These are phyloP conservation scores for Drosophila paramelanica DNA, from an alignment of 2,888 invertebrate genomes.

Conservation along the genomic window DNA sequence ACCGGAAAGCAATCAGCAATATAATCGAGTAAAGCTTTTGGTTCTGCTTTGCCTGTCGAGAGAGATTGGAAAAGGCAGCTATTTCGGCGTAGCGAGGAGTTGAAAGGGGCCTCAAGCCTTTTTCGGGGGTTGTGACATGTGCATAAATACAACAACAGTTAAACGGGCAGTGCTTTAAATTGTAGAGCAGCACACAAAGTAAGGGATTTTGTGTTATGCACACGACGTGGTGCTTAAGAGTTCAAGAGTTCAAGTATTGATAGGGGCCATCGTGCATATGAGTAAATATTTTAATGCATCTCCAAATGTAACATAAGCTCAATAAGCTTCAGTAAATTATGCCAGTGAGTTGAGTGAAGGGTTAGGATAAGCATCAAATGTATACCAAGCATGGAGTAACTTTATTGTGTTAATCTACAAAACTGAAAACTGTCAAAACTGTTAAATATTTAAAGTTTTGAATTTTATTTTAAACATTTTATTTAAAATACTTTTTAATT, in stretches of 20 bases:
- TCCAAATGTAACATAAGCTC: background rate
- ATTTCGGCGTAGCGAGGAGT: background rate
- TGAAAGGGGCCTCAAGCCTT: slow-evolving; percentile 27
- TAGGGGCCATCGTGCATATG: background rate
- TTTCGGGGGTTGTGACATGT: slow-evolving; percentile 61
- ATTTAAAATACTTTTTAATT: no score
- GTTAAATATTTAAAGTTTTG: no score
- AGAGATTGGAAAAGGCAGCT: slow-evolving; percentile 3
- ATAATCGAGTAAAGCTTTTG: slow-evolving; percentile 74
- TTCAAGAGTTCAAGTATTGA: slow-evolving; percentile 2
- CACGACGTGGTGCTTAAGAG: slow-evolving; percentile 6
- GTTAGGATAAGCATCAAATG: no score
- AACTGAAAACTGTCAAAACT: no score
- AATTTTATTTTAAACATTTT: background rate
- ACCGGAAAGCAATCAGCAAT: slow-evolving; percentile 78
- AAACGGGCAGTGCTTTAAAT: slow-evolving; percentile 31
- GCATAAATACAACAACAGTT: slow-evolving; percentile 29
- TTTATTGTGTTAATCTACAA: background rate
- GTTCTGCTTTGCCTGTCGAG: slow-evolving; percentile 21
- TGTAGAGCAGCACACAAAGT: slow-evolving; percentile 12
- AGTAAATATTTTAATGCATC: slow-evolving; percentile 2
- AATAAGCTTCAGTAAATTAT: background rate
- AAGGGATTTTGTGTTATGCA: slow-evolving; percentile 1
- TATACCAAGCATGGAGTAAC: background rate
- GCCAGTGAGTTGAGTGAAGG: background rate